Evolutionary conservation across 2,888 invertebrate species (phyloP), one percentile per base, ranked within the genome.

Genomic region (Aleiodes leptofemur): DNA sequence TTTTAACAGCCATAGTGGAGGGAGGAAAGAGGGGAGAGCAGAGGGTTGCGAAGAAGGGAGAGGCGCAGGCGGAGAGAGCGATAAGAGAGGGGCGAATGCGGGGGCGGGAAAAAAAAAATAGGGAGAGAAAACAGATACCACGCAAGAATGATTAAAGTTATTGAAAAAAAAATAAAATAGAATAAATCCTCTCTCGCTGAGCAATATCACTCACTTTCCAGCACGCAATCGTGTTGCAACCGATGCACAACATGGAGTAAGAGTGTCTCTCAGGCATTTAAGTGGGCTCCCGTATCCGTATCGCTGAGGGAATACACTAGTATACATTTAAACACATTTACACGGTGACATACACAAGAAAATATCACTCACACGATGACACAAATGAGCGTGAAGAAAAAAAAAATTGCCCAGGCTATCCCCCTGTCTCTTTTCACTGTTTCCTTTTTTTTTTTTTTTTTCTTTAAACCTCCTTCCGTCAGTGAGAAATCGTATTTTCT

Each of bases 211-310:
- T 87, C 85, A 87, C 87, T 84, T 86, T 84, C 84, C 85, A 83
- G 82, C 85, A 84, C 82, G 84, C 83, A 85, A 82, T 81, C 83
- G 83, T 85, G 84, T 87, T 82, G 85, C 87, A 85, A 78, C 82
- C 83, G 81, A 85, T 82, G 86, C 83, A 84, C 87, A 88, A 88
- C 87, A 87, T 87, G 87, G 86, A 88, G 87, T 85, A 84, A 74
- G 75, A 78, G 55, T 85, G 83, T 83, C 82, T 84, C 82, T 79
- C 80, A 84, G 83, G 84, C 87, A 86, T 87, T 86, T 85, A 85
- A 84, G 83, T 82, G 77, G 76, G 77, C 78, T 77, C 80, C 76
- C 77, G 80, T 81, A 74, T 82, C 79, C 80, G 79, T 79, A 80
- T 78, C 82, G 57, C 73, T 59, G 68, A 56, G 61, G 69, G 61